These are phyloP conservation scores for Calosoma granatense DNA, from an alignment of 1,140 invertebrate genomes.

Conservation along the genomic window DNA sequence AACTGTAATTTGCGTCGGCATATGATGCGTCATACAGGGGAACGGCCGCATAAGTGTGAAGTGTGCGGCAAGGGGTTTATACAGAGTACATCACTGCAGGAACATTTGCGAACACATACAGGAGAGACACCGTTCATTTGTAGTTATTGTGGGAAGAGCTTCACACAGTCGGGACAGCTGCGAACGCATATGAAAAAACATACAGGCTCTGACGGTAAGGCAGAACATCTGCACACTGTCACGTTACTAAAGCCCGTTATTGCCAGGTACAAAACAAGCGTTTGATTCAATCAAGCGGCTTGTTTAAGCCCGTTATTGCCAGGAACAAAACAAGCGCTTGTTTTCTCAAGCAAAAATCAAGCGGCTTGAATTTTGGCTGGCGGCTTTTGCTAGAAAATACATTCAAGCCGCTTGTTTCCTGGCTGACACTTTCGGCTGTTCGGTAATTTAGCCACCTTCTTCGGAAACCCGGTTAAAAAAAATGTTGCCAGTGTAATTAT, in stretches of 20 bases:
- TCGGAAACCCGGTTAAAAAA: no score
- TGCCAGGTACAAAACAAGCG: neutral
- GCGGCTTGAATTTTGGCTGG: no score
- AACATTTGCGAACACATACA: constrained; percentile 42
- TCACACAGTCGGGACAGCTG: constrained; percentile 23
- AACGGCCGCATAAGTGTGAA: neutral
- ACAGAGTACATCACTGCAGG: neutral
- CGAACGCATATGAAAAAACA: constrained; percentile 12
- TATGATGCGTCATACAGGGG: constrained; percentile 1
- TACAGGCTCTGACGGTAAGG: constrained; percentile 18
- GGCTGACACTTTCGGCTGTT: no score
- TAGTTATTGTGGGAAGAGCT: constrained; percentile 54
- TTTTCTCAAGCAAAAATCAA: neutral
- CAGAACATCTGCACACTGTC: no score
- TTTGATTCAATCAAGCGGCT: neutral
- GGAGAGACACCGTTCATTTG: constrained; percentile 64
- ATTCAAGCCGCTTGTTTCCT: no score
- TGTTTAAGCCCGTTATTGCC: neutral
- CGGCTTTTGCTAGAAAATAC: no score
- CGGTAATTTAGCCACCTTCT: no score
- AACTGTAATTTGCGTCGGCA: constrained; percentile 1
- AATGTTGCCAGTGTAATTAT: no score
- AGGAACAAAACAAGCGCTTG: no score
- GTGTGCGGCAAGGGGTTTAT: neutral
- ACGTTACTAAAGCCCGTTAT: no score